These are phyloP conservation scores for Tragelaphus imberbis DNA, from an alignment of 2,113 vertebrate genomes.

Conservation along the genomic window DNA sequence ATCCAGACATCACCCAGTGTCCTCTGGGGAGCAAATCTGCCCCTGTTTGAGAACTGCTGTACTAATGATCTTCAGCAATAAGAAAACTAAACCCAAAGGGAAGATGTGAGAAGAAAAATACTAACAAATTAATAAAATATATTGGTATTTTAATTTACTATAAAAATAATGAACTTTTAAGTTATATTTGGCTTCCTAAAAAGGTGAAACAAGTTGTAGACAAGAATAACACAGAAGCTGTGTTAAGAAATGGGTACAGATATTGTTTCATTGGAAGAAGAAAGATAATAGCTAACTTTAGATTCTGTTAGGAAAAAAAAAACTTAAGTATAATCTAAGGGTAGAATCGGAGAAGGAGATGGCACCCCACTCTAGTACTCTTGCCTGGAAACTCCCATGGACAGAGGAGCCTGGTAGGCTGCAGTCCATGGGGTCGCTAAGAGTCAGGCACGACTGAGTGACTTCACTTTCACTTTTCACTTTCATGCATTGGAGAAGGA, in stretches of 20 bases:
- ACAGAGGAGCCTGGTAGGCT: too few relatives aligned
- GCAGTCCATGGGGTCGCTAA: too few relatives aligned
- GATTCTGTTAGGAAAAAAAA: not conserved
- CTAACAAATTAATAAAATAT: not conserved
- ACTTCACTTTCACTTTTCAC: too few relatives aligned
- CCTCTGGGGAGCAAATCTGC: not conserved
- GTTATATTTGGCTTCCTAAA: not conserved
- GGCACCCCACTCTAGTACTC: too few relatives aligned
- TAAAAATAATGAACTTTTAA: not conserved
- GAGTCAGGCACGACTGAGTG: too few relatives aligned
- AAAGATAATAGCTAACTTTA: not conserved
- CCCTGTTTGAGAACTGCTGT: not conserved
- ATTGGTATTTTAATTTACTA: not conserved
- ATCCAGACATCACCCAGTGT: not conserved
- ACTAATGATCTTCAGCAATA: not conserved
- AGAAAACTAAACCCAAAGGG: not conserved
- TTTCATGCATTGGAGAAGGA: too few relatives aligned
- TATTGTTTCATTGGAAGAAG: not conserved
- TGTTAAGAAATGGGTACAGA: not conserved
- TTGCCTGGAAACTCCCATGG: too few relatives aligned
- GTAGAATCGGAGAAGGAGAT: not conserved
- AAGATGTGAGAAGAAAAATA: not conserved
- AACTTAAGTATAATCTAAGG: not conserved
- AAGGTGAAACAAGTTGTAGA: not conserved
- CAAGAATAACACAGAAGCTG: not conserved